Evolutionary conservation across 1,140 invertebrate species (phyloP), one percentile per base, ranked within the genome.

Genomic region (Onthophagus taurus): DNA sequence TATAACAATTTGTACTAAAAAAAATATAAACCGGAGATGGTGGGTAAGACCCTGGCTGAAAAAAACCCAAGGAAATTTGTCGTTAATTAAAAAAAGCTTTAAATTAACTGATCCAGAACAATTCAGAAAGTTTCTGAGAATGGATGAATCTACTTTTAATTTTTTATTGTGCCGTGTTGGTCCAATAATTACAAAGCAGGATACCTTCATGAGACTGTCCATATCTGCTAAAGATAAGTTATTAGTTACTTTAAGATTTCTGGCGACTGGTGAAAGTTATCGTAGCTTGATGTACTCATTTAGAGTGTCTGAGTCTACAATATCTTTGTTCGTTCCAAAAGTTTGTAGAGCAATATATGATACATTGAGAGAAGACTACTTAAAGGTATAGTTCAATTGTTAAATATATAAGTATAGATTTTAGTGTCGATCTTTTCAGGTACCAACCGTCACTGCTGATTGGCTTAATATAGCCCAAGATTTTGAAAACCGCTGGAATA

Each of bases 141-240:
- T 43, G 31, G 41, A 43, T 43, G n/a, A 18, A 33, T 11, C 7
- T 14, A 43, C 13, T 19, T 43, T 31, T 31, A 37, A 37, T 18
- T 17, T 17, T 4, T 9, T 18, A 17, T 37, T 18, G 7, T 6
- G 20, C 14, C 5, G 14, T 6, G 31, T 37, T 37, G 8, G 8
- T 9, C 14, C n/a, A n/a, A n/a, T n/a, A n/a, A n/a, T n/a, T n/a
- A n/a, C n/a, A n/a, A n/a, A n/a, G n/a, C n/a, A n/a, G n/a, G n/a
- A n/a, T n/a, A n/a, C n/a, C n/a, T n/a, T n/a, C n/a, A n/a, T n/a
- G n/a, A n/a, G n/a, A n/a, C n/a, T n/a, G n/a, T n/a, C n/a, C n/a
- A 33, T 43, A 31, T 3, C 19, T 23, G 26, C 30, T 11, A 14
- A 23, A 31, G 41, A 31, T 20, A 31, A 20, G 18, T 31, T 43